Percentiles rank a stretch among this genome's conserved stretches.
phyloP scores from a whole-genome alignment of 2,797 vertebrate species.

The Thalassophryne amazonica region DNA sequence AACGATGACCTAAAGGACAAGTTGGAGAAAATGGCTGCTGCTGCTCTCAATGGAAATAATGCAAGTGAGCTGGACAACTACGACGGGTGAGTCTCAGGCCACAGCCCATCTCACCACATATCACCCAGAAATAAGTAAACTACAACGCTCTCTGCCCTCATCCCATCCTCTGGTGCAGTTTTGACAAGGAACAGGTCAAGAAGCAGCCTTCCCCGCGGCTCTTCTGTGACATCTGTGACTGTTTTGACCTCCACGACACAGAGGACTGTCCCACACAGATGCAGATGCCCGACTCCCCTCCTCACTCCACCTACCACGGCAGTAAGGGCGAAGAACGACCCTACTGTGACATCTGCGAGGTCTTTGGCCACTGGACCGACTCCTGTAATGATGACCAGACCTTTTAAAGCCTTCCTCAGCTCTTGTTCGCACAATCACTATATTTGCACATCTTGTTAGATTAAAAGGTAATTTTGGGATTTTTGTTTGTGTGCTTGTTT shows the following conservation, averaged over 20 bases:
- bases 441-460: conserved; percentile 64
- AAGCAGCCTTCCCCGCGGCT: conserved; percentile 89
- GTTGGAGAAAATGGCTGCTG: conserved; percentile 90
- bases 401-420: conserved; percentile 76
- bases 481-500: conserved; percentile 43
- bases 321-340: conserved; percentile 86
- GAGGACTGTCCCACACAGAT: conserved; percentile 96
- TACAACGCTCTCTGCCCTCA: no score
- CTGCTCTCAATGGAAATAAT: conserved; percentile 90
- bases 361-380: conserved; percentile 93
- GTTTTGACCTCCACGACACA: conserved; percentile 95
- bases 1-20: conserved; percentile 89
- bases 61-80: conserved; percentile 83
- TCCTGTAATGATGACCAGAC: conserved; percentile 95
- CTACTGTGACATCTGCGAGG: conserved; percentile 95
- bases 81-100: conserved; percentile 75
- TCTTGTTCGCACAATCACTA: conserved; percentile 49
- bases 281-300: conserved; percentile 88
- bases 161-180: no score
- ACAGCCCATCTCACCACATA: background rate
- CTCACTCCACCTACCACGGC: conserved; percentile 91
- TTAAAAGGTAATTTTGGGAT: conserved; percentile 45
- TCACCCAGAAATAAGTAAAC: no score
- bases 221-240: conserved; percentile 98
- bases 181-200: conserved; percentile 76